Percentiles rank a stretch among this genome's conserved stretches.
These are phyloP conservation scores for Drosophila putrida DNA, from an alignment of 2,888 invertebrate species.

Conservation along the genomic window DNA sequence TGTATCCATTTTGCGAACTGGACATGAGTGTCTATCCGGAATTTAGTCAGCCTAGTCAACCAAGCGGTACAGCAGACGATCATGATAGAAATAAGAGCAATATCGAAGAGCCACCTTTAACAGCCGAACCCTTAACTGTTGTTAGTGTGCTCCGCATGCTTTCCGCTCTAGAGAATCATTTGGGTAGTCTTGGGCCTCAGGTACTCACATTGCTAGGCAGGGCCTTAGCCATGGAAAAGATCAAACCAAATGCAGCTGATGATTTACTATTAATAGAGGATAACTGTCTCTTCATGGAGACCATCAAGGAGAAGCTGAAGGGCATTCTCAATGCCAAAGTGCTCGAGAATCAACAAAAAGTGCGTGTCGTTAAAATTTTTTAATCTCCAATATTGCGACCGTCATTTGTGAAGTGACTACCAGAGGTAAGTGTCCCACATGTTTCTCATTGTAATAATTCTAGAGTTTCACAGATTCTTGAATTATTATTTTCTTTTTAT, in stretches of 20 bases:
- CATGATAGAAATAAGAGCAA: slow-evolving; percentile 61
- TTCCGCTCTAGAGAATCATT: slow-evolving; percentile 92
- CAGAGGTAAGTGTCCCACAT: slow-evolving; percentile 82
- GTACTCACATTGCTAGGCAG: slow-evolving; percentile 91
- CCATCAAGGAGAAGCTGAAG: slow-evolving; percentile 94
- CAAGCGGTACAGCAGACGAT: slow-evolving; percentile 18
- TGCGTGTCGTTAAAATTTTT: slow-evolving; percentile 90
- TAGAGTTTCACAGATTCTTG: too few relatives aligned
- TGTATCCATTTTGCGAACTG: slow-evolving; percentile 77
- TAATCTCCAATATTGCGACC: slow-evolving; percentile 91
- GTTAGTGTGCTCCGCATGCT: slow-evolving; percentile 90
- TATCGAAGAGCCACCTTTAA: slow-evolving; percentile 1
- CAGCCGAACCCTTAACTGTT: slow-evolving; percentile 87
- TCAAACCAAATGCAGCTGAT: slow-evolving; percentile 90
- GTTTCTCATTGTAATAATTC: not conserved
- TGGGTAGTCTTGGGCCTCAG: slow-evolving; percentile 94
- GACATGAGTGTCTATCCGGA: slow-evolving; percentile 83
- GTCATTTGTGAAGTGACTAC: slow-evolving; percentile 89
- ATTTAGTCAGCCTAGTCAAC: slow-evolving; percentile 71
- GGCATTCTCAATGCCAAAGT: slow-evolving; percentile 91
- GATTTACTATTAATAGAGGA: slow-evolving; percentile 90
- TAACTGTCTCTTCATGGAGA: slow-evolving; percentile 92
- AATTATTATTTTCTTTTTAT: too few relatives aligned
- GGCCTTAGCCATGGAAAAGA: slow-evolving; percentile 92
- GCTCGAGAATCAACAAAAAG: slow-evolving; percentile 87